phyloP scores from a whole-genome alignment of 2,888 invertebrate genomes.

The Trichopoda pennipes region DNA sequence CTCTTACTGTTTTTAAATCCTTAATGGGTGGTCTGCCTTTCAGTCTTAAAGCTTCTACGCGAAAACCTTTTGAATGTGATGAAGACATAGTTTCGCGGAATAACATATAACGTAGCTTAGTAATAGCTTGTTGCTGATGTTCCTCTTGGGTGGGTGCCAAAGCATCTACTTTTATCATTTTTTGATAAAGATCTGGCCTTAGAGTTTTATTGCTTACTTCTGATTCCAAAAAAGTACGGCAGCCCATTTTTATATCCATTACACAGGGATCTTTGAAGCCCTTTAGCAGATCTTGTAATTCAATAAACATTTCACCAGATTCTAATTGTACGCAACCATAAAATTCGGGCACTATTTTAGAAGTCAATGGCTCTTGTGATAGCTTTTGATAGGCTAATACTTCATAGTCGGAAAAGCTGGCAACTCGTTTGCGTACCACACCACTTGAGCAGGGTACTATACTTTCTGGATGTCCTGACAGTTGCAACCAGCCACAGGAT shows the following conservation, averaged over 20 bases:
- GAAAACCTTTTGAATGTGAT: constrained; percentile 94
- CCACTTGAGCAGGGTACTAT: constrained; percentile 96
- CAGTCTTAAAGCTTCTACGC: constrained; percentile 97
- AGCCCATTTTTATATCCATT: constrained; percentile 99
- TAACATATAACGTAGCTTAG: constrained; percentile 98
- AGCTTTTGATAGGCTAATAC: constrained; percentile 90
- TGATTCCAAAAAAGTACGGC: constrained; percentile 95
- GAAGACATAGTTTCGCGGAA: constrained; percentile 97
- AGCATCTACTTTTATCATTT: constrained; percentile 96
- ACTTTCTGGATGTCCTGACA: constrained; percentile 95
- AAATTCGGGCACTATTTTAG: constrained; percentile 88
- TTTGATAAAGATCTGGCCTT: constrained; percentile 93
- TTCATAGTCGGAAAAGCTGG: constrained; percentile 87
- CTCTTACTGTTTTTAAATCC: constrained; percentile 93
- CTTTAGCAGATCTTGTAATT: constrained; percentile 95
- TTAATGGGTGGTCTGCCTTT: constrained; percentile 91
- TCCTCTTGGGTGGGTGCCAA: constrained; percentile 92
- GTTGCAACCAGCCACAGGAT: constrained; percentile 89
- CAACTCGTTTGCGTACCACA: constrained; percentile 95
- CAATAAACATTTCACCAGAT: constrained; percentile 93
- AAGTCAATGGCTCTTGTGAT: constrained; percentile 85
- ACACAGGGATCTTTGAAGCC: constrained; percentile 95
- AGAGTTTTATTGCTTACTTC: constrained; percentile 94
- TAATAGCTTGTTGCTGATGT: constrained; percentile 90
- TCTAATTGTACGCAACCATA: constrained; percentile 87